Percentiles rank a stretch among this genome's conserved stretches.
These are phyloP conservation scores for Artibeus lituratus DNA, from an alignment of 2,797 vertebrate genomes.

Conservation along the genomic window DNA sequence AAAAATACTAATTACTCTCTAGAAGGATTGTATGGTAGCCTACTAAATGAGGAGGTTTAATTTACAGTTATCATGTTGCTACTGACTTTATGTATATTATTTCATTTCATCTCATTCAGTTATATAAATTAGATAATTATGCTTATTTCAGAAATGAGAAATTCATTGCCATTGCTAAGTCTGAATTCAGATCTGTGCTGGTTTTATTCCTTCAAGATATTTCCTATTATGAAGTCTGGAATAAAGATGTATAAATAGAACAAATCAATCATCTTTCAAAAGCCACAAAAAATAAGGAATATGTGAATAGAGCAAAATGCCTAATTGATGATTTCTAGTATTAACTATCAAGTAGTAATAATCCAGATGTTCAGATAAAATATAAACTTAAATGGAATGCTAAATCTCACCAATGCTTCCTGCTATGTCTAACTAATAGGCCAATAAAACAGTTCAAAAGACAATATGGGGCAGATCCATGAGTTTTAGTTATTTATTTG, in stretches of 20 bases:
- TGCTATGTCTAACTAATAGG: background rate
- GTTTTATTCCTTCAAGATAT: background rate
- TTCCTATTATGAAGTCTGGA: background rate
- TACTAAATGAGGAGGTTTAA: background rate
- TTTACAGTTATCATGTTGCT: background rate
- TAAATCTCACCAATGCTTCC: background rate
- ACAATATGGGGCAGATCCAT: background rate
- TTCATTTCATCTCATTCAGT: conserved; percentile 2
- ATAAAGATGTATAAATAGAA: background rate
- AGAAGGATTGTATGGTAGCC: background rate
- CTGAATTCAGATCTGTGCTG: background rate
- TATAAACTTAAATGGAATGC: background rate
- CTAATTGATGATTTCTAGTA: background rate
- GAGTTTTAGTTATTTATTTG: background rate
- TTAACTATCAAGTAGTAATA: background rate
- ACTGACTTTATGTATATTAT: background rate
- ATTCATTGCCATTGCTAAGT: background rate
- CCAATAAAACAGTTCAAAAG: background rate
- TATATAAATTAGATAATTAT: background rate
- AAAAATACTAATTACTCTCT: background rate
- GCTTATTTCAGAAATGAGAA: background rate
- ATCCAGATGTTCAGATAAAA: background rate
- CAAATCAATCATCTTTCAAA: background rate
- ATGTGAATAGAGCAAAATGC: background rate
- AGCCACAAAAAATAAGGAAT: background rate